Base-by-base conservation (phyloP, 1,140 invertebrate genomes). In the Glossosoma conforme region DNA sequence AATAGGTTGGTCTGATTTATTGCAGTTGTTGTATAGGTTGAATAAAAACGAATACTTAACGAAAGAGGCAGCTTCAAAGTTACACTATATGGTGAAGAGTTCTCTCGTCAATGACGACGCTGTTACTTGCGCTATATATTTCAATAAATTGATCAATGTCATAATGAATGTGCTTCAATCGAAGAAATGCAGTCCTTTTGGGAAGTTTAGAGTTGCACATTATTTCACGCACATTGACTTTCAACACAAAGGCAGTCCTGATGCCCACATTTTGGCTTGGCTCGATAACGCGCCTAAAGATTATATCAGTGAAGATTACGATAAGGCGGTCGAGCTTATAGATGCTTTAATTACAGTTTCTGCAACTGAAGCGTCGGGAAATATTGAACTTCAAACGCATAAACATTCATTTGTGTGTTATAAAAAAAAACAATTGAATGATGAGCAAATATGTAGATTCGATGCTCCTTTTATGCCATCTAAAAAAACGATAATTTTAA, bases 81-180 rank as follows among this genome's bases (percentile, higher is more conserved):
- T 67, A 14, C 3, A 60, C 52, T 62, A 44, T 55, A 43, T 62
- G 2, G 38, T 63, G 42, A 68, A 65, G 56, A 41, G 30, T 40
- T 52, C 44, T 37, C 48, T 72, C 18, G 44, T 73, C 0, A 68
- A 70, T 58, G 62, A 67, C 53, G 72, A 74, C 61, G 60, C 70
- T 8, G 66, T 69, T 15, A 69, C 66, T n/a, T 72, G 67, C 56
- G 62, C 61, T 35, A 65, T 67, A 14, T 63, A 69, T 50, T 70
- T 66, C 42, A 62, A 68, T 54, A 69, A 65, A 60, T 38, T 69
- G 18, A 59, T 69, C 3, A 60, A 62, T 43, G 50, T 56, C 19
- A 13, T 37, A n/a, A n/a, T n/a, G n/a, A n/a, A n/a, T n/a, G n/a
- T n/a, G n/a, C n/a, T n/a, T n/a, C 43, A 35, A 43, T 58, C 43